A percentile compares a stretch with the other conserved stretches of the same genome.
Evolutionary conservation across 1,140 invertebrate species (phyloP).

Genomic region (Nephila pilipes): DNA sequence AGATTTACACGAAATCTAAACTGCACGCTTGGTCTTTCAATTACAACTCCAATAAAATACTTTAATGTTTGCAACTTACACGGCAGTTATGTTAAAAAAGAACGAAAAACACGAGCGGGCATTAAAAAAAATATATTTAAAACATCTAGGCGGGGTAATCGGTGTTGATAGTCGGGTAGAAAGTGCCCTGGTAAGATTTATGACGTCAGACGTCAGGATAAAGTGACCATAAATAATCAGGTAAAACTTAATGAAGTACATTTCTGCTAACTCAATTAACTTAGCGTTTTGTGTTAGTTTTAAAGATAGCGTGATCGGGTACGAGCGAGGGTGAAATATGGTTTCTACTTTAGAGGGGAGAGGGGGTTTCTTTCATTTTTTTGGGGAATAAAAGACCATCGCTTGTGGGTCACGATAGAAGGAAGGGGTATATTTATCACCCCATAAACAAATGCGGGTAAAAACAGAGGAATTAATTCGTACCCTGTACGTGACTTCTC

Average conservation of each 20-base stretch:
- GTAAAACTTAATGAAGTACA: constrained; percentile 69
- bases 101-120: background rate
- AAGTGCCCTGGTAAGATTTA: constrained; percentile 61
- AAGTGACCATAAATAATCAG: constrained; percentile 70
- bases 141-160: constrained; percentile 43
- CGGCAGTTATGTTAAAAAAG: background rate
- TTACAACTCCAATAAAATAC: constrained; percentile 35
- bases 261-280: constrained; percentile 73
- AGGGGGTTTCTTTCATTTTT: constrained; percentile 5
- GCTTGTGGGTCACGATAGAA: constrained; percentile 48
- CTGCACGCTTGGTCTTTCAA: constrained; percentile 27
- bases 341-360: background rate
- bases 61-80: constrained; percentile 20
- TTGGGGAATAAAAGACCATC: background rate
- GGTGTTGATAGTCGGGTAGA: constrained; percentile 58
- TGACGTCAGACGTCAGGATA: constrained; percentile 26
- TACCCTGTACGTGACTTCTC: constrained; percentile 51
- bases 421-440: constrained; percentile 68
- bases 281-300: constrained; percentile 65
- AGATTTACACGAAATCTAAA: background rate
- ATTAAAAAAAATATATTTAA: background rate
- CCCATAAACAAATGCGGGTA: constrained; percentile 71
- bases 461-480: constrained; percentile 72
- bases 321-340: constrained; percentile 52
- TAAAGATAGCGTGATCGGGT: constrained; percentile 63